Evolutionary conservation across 2,797 vertebrate genomes (phyloP).

Genomic region (Oreochromis mossambicus): DNA sequence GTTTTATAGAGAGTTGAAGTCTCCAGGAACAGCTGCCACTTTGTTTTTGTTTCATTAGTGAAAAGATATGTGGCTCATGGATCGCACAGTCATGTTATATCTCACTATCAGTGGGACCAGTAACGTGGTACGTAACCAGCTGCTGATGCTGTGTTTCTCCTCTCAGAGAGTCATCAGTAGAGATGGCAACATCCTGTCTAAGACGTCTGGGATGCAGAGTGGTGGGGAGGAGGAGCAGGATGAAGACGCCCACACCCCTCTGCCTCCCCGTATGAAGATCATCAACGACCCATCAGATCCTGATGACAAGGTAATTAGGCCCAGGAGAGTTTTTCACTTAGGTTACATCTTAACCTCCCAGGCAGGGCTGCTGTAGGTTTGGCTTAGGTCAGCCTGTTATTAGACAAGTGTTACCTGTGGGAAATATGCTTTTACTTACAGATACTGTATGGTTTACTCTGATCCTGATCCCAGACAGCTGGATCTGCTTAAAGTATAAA

Average conservation of each 20-base stretch:
- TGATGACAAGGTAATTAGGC: slow-evolving; percentile 86
- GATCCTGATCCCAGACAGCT: neutral
- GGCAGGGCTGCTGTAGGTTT: neutral
- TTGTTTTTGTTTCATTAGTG: neutral
- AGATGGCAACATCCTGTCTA: slow-evolving; percentile 69
- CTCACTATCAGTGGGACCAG: neutral
- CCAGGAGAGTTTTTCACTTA: neutral
- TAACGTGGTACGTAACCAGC: neutral
- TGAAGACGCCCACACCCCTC: slow-evolving; percentile 91
- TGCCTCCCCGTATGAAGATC: slow-evolving; percentile 97
- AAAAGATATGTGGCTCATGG: neutral
- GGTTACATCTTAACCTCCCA: neutral
- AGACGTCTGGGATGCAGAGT: slow-evolving; percentile 79
- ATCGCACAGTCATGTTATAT: neutral
- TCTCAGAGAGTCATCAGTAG: slow-evolving; percentile 81
- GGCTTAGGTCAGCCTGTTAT: neutral
- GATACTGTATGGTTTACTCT: neutral
- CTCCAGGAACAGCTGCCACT: neutral
- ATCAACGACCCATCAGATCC: slow-evolving; percentile 92
- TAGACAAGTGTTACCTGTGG: neutral
- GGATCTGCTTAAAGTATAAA: neutral
- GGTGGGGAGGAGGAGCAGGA: slow-evolving; percentile 97
- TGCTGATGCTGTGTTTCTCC: neutral
- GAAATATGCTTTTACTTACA: neutral
- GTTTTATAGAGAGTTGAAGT: neutral